Conservation (phyloP, 2,888 invertebrate species). For the Ochropleura leucogaster region DNA sequence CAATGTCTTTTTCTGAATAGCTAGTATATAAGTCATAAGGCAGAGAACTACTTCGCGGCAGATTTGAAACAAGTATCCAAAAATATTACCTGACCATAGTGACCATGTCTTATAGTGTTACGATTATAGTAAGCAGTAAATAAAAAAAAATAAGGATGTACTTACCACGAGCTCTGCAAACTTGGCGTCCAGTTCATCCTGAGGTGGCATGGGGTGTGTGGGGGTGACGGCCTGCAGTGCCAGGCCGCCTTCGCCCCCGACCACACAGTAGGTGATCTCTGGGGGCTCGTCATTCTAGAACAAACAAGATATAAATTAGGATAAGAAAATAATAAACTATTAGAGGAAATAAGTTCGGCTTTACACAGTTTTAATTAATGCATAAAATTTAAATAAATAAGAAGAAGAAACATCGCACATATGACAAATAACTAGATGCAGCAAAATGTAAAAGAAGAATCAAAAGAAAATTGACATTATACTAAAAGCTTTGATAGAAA, state of each 20-base stretch:
- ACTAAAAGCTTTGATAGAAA: neutral
- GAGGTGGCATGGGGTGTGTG: constrained; percentile 98
- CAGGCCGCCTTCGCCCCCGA: constrained; percentile 96
- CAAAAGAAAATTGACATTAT: neutral
- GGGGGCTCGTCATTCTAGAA: constrained; percentile 98
- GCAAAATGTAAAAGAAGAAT: neutral
- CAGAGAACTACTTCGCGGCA: neutral
- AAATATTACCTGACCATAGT: neutral
- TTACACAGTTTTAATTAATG: no score
- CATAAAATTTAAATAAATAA: no score
- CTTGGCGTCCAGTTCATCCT: constrained; percentile 97
- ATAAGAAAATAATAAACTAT: no score
- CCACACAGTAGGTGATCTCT: constrained; percentile 98
- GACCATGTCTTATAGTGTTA: neutral
- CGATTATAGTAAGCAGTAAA: no score
- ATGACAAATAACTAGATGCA: neutral
- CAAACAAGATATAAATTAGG: constrained; percentile 4
- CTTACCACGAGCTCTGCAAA: constrained; percentile 98
- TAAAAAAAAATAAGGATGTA: constrained; percentile 57
- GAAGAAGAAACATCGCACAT: neutral
- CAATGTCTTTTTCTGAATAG: neutral
- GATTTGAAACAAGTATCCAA: neutral
- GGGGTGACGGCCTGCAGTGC: constrained; percentile 97
- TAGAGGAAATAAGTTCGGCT: no score
- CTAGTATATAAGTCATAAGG: no score